A percentile compares a stretch with the other conserved stretches of the same genome.
These are phyloP conservation scores for Piezodorus guildinii DNA, from an alignment of 1,140 invertebrate species.

Conservation along the genomic window DNA sequence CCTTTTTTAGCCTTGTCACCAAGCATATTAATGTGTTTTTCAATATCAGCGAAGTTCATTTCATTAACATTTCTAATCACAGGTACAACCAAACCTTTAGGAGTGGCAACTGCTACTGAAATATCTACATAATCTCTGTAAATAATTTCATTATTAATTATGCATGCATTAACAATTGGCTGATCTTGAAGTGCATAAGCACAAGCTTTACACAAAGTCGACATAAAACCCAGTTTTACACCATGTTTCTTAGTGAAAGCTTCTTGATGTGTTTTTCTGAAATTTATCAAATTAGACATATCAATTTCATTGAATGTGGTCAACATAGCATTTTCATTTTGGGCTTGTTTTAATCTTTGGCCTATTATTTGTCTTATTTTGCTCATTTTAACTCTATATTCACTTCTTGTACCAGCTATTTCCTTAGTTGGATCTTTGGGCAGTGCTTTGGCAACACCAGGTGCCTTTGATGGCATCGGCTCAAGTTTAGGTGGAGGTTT, in stretches of 20 bases:
- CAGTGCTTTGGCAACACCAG: not conserved
- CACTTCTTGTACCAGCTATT: slow-evolving; percentile 70
- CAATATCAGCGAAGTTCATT: slow-evolving; percentile 95
- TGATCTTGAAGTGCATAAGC: slow-evolving; percentile 89
- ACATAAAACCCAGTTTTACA: slow-evolving; percentile 98
- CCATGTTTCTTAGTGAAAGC: slow-evolving; percentile 82
- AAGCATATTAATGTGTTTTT: slow-evolving; percentile 72
- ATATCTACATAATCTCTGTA: slow-evolving; percentile 98
- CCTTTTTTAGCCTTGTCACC: slow-evolving; percentile 87
- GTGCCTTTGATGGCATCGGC: no score
- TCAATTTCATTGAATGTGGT: slow-evolving; percentile 99
- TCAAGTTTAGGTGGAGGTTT: not conserved
- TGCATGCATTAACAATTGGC: slow-evolving; percentile 95
- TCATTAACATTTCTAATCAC: slow-evolving; percentile 89
- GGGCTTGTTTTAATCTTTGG: slow-evolving; percentile 91
- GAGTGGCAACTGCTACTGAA: slow-evolving; percentile 95
- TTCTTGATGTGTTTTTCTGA: slow-evolving; percentile 80
- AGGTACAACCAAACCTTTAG: slow-evolving; percentile 96
- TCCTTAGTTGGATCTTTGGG: slow-evolving; percentile 61
- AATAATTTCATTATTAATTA: slow-evolving; percentile 87
- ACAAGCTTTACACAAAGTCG: slow-evolving; percentile 89
- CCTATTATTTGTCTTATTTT: slow-evolving; percentile 92
- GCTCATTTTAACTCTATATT: slow-evolving; percentile 96
- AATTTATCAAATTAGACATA: slow-evolving; percentile 92
- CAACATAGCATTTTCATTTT: slow-evolving; percentile 96